Evolutionary conservation across 2,888 invertebrate genomes (phyloP).

Genomic region (Myopa testacea): DNA sequence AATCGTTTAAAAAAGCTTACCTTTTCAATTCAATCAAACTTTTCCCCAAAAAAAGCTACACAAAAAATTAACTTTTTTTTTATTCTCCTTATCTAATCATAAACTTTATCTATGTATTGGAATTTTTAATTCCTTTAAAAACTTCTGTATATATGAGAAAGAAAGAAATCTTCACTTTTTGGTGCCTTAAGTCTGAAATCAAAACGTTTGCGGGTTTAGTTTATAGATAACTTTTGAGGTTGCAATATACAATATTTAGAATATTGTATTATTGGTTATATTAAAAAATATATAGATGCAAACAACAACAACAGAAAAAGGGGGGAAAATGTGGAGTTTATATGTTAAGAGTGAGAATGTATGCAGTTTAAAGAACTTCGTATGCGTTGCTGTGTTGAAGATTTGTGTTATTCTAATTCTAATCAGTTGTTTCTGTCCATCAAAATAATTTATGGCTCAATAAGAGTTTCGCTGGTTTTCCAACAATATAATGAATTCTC

Average conservation of each 20-base stretch:
- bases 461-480: too few species aligned
- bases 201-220: conserved; percentile 19
- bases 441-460: too few species aligned
- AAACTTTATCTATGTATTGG: conserved; percentile 44
- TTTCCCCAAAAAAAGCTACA: too few species aligned
- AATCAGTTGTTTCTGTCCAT: not conserved
- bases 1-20: too few species aligned
- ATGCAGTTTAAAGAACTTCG: too few species aligned
- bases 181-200: not conserved
- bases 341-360: too few species aligned
- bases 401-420: too few species aligned
- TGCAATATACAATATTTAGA: not conserved
- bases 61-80: not conserved
- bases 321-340: not conserved
- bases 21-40: too few species aligned
- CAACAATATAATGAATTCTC: too few species aligned
- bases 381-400: too few species aligned
- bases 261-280: not conserved
- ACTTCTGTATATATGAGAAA: conserved; percentile 12
- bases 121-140: conserved; percentile 34
- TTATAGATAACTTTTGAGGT: conserved; percentile 12
- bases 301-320: not conserved
- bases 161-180: not conserved
- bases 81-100: conserved; percentile 45
- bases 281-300: not conserved